These are phyloP conservation scores for Noctua comes DNA, from an alignment of 2,888 invertebrate species.

Conservation along the genomic window DNA sequence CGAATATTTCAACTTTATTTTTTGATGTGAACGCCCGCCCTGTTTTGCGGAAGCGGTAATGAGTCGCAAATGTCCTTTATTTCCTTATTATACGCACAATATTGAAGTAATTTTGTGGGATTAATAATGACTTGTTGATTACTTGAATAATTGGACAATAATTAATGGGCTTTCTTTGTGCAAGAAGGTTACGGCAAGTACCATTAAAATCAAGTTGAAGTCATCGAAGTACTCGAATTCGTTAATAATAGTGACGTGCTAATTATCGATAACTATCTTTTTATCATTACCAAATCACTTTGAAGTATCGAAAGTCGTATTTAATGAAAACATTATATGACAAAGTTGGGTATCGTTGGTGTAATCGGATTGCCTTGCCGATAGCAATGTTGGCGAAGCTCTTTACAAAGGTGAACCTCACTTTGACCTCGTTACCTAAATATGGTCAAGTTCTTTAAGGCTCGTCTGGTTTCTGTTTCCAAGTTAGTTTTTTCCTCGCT, in stretches of 20 bases:
- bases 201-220: constrained; percentile 14
- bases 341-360: constrained; percentile 73
- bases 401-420: constrained; percentile 80
- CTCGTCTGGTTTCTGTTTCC: constrained; percentile 68
- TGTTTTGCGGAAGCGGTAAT: constrained; percentile 36
- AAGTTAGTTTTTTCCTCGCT: constrained; percentile 64
- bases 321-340: constrained; percentile 65
- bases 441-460: constrained; percentile 86
- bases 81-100: constrained; percentile 11
- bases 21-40: constrained; percentile 12
- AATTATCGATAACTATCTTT: constrained; percentile 36
- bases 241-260: constrained; percentile 45
- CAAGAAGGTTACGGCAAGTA: neutral
- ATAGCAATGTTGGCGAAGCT: constrained; percentile 65
- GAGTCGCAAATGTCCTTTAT: constrained; percentile 22
- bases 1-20: constrained; percentile 14
- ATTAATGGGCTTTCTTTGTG: neutral
- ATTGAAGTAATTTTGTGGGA: neutral
- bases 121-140: constrained; percentile 8
- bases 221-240: neutral
- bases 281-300: constrained; percentile 43
- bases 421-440: constrained; percentile 86
- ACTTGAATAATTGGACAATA: constrained; percentile 10
- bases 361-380: constrained; percentile 83
- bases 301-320: constrained; percentile 59